Evolutionary conservation across 2,888 invertebrate genomes (phyloP).

Genomic region (Ashinkailepas kermadecensis): DNA sequence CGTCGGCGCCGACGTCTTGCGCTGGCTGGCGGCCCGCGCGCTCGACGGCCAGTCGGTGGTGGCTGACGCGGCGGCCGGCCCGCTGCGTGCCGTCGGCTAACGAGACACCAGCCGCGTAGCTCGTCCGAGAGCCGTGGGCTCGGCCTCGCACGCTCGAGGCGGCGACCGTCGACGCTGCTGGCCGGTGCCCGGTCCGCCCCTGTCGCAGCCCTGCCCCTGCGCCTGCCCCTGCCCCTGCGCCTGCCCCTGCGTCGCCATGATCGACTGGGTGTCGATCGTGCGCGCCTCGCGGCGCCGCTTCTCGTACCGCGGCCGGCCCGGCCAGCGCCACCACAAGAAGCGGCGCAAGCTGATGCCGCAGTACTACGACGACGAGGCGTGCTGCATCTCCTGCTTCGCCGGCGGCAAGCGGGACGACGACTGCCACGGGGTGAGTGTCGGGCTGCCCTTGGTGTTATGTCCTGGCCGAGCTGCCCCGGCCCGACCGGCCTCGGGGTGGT

Average conservation of each 20-base stretch:
- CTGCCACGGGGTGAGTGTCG: not conserved
- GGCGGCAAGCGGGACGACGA: not conserved
- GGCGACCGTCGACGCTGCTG: not conserved
- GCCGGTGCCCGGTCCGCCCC: not conserved
- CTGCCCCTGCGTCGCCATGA: slow-evolving; percentile 48
- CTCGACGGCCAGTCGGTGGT: too few relatives aligned
- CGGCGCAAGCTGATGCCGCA: slow-evolving; percentile 40
- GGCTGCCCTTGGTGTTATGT: not conserved
- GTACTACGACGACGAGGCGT: slow-evolving; percentile 37
- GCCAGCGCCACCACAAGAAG: slow-evolving; percentile 55
- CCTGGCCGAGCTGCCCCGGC: not conserved
- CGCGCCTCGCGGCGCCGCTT: slow-evolving; percentile 61
- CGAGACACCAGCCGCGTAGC: too few relatives aligned
- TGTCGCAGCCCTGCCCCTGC: not conserved
- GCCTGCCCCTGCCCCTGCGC: too few relatives aligned
- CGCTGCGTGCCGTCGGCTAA: too few relatives aligned
- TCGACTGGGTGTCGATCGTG: slow-evolving; percentile 69
- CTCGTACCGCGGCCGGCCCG: slow-evolving; percentile 59
- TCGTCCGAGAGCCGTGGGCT: too few relatives aligned
- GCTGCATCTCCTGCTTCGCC: slow-evolving; percentile 38
- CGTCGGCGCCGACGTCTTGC: too few relatives aligned
- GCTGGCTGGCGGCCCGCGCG: too few relatives aligned
- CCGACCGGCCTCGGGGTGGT: too few relatives aligned
- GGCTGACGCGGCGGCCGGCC: too few relatives aligned
- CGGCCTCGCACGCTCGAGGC: not conserved